phyloP scores from a whole-genome alignment of 2,888 invertebrate species.

The Agrotis exclamationis region DNA sequence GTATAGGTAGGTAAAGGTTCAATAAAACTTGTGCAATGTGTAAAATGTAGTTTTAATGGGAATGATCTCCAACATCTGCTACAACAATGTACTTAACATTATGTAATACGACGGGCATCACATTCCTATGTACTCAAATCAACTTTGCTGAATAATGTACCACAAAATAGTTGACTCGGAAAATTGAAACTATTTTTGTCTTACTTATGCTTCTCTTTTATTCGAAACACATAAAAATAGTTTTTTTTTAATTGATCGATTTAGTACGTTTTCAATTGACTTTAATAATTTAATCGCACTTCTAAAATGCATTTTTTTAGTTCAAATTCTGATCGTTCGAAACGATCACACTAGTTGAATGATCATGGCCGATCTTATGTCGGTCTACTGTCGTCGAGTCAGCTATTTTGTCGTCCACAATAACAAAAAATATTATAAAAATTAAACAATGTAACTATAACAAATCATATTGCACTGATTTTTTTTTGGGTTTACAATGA shows the following conservation, averaged over 20 bases:
- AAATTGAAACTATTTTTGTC: not conserved
- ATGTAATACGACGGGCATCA: slow-evolving; percentile 76
- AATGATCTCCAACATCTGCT: slow-evolving; percentile 84
- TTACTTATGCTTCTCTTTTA: too few species aligned
- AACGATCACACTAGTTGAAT: not conserved
- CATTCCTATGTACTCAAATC: slow-evolving; percentile 62
- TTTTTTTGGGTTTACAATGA: slow-evolving; percentile 66
- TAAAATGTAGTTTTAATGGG: slow-evolving; percentile 90
- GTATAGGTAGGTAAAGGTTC: slow-evolving; percentile 8
- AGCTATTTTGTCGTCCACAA: slow-evolving; percentile 32
- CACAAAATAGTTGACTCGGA: slow-evolving; percentile 29
- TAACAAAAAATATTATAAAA: slow-evolving; percentile 22
- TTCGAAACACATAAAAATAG: too few species aligned
- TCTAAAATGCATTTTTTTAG: not conserved
- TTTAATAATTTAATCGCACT: not conserved
- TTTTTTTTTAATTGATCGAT: slow-evolving; percentile 10
- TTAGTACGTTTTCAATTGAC: slow-evolving; percentile 18
- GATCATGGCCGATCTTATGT: not conserved
- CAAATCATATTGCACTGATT: slow-evolving; percentile 60
- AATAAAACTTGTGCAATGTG: slow-evolving; percentile 78
- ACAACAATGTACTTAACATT: slow-evolving; percentile 78
- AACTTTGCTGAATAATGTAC: slow-evolving; percentile 28
- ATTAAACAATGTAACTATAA: slow-evolving; percentile 34
- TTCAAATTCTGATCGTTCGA: not conserved
- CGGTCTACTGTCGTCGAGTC: not conserved